Evolutionary conservation across 2,113 vertebrate species (phyloP), one percentile per base, ranked within the genome.

Genomic region (Ibidorhyncha struthersii): DNA sequence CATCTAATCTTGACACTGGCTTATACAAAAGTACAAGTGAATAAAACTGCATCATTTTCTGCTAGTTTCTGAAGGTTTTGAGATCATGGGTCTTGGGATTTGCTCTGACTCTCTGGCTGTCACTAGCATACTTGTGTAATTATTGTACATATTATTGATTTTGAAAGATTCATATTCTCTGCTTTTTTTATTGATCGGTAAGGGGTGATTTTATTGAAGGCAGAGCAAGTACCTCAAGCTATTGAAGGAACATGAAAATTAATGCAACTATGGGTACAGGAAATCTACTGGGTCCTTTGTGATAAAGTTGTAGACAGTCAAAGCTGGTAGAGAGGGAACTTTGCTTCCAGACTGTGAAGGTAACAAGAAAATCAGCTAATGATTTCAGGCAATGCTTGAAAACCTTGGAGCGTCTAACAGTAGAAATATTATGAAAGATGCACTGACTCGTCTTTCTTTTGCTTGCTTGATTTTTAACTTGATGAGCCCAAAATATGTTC

Each of bases 141-240:
- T 98, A 98, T 93, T 97, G 91, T 89, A 95, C 61, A 41, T 95
- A 91, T 94, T 97, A 98, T 97, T 30, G 93, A 98, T 98, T 97
- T 90, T 92, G 93, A 96, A 97, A 96, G 93, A 96, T 97, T 98
- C 96, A 93, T 94, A 96, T 97, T 95, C 97, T 92, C 95, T 76
- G 69, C 63, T 30, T 96, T 97, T 93, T 95, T 96, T 95, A 98
- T 97, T 97, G 97, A 97, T 97, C 96, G 85, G 82, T 85, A 82
- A 97, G 92, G 65, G 83, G 56, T 97, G 92, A 96, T 98, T 88
- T 98, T 98, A 96, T 70, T 97, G 95, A 98, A 97, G 82, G 63
- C 67, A 96, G 94, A 97, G 93, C 87, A 95, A 97, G 79, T 93
- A 96, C 90, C 95, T 95, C 87, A 69, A 94, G 93, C 87, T 97